These are phyloP conservation scores for Dinocampus coccinellae DNA, from an alignment of 2,888 invertebrate genomes.

Conservation along the genomic window DNA sequence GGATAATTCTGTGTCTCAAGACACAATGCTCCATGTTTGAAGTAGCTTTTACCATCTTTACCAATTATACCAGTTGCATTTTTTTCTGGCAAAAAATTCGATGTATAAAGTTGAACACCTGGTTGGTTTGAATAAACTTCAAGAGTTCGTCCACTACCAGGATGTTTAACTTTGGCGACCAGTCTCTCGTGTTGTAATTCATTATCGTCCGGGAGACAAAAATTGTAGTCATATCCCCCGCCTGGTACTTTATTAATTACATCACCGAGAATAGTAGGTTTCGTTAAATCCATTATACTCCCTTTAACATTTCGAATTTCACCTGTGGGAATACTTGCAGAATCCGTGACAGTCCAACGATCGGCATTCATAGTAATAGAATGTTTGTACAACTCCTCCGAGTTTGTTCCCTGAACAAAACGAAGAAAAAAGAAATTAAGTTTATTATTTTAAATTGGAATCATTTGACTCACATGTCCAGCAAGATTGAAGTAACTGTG, in stretches of 20 bases:
- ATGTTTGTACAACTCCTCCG: constrained; percentile 78
- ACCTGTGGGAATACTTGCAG: constrained; percentile 81
- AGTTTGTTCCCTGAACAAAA: constrained; percentile 73
- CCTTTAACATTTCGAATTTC: constrained; percentile 79
- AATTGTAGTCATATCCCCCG: constrained; percentile 87
- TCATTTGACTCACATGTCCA: constrained; percentile 78
- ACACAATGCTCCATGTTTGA: constrained; percentile 85
- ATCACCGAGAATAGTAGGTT: constrained; percentile 75
- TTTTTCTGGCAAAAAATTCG: constrained; percentile 79
- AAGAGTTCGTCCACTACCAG: constrained; percentile 78
- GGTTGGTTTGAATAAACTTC: constrained; percentile 90
- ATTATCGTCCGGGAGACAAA: constrained; percentile 72
- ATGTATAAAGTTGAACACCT: constrained; percentile 91
- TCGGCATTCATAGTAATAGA: constrained; percentile 82
- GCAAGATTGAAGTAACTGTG: constrained; percentile 93
- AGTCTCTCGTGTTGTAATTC: constrained; percentile 70
- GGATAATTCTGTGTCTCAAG: constrained; percentile 95
- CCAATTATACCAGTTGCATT: constrained; percentile 73
- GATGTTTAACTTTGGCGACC: constrained; percentile 79
- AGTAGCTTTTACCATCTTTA: constrained; percentile 79
- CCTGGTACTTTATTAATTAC: constrained; percentile 78
- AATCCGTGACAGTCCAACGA: constrained; percentile 80
- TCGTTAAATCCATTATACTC: constrained; percentile 81
- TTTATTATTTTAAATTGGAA: background rate
- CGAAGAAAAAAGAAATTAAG: constrained; percentile 11